These are phyloP conservation scores for Drosophila santomea DNA, from an alignment of 1,140 invertebrate genomes.

Conservation along the genomic window DNA sequence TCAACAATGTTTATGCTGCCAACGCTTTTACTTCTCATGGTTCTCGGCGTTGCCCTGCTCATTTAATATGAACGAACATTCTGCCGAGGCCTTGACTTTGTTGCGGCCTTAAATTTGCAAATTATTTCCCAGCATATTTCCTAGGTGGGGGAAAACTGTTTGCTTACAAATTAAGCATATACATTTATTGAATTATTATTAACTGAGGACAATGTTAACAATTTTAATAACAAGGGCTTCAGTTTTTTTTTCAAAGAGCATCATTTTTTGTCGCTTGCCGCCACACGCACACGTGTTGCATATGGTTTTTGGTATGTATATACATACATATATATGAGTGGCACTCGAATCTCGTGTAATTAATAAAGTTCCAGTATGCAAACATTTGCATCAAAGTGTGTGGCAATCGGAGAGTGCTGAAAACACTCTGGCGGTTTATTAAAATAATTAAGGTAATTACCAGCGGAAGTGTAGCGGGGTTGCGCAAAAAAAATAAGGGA, in stretches of 20 bases:
- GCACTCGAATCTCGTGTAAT: conserved; percentile 52
- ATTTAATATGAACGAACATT: conserved; percentile 70
- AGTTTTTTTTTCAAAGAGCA: conserved; percentile 29
- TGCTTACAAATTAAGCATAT: conserved; percentile 47
- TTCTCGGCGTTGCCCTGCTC: conserved; percentile 31
- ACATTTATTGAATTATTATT: conserved; percentile 75
- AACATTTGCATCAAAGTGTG: conserved; percentile 65
- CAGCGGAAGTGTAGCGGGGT: conserved; percentile 27
- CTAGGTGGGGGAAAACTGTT: conserved; percentile 16
- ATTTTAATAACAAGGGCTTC: conserved; percentile 68
- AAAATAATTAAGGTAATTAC: conserved; percentile 83
- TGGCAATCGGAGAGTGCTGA: conserved; percentile 24
- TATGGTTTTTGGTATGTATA: conserved; percentile 24
- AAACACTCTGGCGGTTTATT: conserved; percentile 73
- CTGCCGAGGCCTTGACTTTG: conserved; percentile 5
- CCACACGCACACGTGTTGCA: conserved; percentile 58
- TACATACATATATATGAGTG: background rate
- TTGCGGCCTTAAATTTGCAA: conserved; percentile 12
- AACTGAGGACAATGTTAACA: conserved; percentile 78
- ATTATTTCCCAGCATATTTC: background rate
- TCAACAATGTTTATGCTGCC: conserved; percentile 55
- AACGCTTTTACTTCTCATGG: conserved; percentile 48
- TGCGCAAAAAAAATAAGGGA: background rate
- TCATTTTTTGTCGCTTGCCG: background rate
- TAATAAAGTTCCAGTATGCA: conserved; percentile 73